phyloP scores from a whole-genome alignment of 2,113 vertebrate species.

The Pipra filicauda region DNA sequence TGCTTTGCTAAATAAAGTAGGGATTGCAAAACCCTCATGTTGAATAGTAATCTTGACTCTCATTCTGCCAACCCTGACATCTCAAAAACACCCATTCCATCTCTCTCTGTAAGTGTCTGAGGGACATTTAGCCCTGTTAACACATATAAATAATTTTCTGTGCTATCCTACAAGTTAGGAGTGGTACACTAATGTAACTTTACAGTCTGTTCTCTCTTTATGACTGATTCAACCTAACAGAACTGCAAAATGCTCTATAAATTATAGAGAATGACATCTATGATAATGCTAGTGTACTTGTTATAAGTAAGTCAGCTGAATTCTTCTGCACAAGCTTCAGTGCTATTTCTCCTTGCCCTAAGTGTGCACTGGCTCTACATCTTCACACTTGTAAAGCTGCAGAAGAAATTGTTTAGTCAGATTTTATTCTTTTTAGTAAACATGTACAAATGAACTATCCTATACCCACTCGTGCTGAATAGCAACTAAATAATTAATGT shows the following conservation, averaged over 20 bases:
- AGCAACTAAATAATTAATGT: neutral
- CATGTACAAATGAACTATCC: neutral
- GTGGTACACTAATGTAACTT: neutral
- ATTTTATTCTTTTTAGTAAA: neutral
- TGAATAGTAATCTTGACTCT: neutral
- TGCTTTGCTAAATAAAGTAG: neutral
- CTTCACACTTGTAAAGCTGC: neutral
- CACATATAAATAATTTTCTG: neutral
- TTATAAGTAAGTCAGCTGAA: neutral
- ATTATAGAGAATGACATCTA: conserved; percentile 21
- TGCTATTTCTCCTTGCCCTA: neutral
- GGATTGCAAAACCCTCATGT: neutral
- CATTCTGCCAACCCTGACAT: neutral
- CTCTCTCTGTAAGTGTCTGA: neutral
- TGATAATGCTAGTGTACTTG: neutral
- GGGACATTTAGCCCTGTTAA: neutral
- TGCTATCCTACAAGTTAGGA: neutral
- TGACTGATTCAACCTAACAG: neutral
- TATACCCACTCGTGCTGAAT: neutral
- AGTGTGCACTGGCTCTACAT: neutral
- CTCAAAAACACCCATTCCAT: neutral
- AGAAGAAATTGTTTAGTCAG: neutral
- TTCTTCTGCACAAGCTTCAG: neutral
- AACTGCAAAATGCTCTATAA: conserved; percentile 12
- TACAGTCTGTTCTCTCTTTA: neutral